Percentiles rank a stretch among this genome's conserved stretches.
Conservation (phyloP, 2,888 invertebrate genomes). For the Amblyjoppa fuscipennis region DNA sequence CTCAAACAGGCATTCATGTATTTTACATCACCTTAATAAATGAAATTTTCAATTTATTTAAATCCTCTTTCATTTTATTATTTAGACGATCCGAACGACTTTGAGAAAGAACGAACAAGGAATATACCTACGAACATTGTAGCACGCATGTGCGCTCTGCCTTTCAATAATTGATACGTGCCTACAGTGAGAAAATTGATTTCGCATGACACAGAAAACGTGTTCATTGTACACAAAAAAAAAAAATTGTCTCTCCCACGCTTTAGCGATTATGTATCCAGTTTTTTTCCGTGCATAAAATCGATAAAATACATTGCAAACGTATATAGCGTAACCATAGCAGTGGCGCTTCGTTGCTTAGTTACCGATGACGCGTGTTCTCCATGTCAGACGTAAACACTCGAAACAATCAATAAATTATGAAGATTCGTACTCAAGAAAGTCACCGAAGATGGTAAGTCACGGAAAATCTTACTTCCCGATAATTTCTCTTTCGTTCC, state of each 20-base stretch:
- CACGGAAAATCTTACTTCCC: not conserved
- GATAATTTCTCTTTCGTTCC: not conserved
- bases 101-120: not conserved
- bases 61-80: not conserved
- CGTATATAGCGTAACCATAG: not conserved
- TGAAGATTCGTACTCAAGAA: conserved; percentile 8
- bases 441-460: conserved; percentile 14
- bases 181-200: not conserved
- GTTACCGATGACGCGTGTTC: conserved; percentile 9
- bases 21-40: too few relatives aligned
- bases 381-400: conserved; percentile 15
- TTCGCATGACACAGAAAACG: not conserved
- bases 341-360: not conserved
- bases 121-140: not conserved
- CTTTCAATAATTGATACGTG: not conserved
- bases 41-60: not conserved
- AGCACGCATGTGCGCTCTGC: not conserved
- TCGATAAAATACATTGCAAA: not conserved
- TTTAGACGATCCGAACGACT: not conserved
- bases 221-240: not conserved
- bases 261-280: not conserved
- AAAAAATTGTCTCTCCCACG: not conserved
- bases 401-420: conserved; percentile 21
- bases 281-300: not conserved
- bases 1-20: too few relatives aligned